Percentiles rank a stretch among this genome's conserved stretches.
Conservation (phyloP, 2,797 vertebrate species). For the Hoplostethus mediterraneus region DNA sequence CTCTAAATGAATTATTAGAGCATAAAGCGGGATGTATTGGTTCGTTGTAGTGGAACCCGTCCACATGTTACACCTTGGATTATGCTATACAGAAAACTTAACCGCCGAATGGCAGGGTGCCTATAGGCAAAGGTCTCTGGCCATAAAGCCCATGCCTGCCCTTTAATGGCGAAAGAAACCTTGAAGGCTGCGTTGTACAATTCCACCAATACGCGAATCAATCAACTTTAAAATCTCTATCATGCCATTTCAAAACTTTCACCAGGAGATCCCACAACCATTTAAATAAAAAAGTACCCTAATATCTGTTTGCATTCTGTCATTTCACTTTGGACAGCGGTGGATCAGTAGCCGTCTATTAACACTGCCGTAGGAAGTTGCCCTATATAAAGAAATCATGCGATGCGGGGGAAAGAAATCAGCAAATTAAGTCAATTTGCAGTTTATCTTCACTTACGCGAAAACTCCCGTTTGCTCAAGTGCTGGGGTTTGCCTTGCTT, state of each 20-base stretch:
- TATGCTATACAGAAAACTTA: conserved; percentile 81
- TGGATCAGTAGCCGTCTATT: conserved; percentile 60
- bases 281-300: conserved; percentile 14
- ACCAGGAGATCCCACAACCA: not conserved
- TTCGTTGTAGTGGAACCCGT: not conserved
- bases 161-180: conserved; percentile 79
- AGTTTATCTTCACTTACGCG: conserved; percentile 92
- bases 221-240: conserved; percentile 34
- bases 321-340: conserved; percentile 70
- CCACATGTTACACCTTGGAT: conserved; percentile 79
- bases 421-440: conserved; percentile 39
- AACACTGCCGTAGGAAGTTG: conserved; percentile 61
- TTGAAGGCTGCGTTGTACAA: conserved; percentile 59
- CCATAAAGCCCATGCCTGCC: conserved; percentile 69
- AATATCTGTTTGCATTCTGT: conserved; percentile 27
- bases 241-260: conserved; percentile 54
- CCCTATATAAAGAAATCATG: conserved; percentile 23
- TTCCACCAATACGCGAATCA: conserved; percentile 24
- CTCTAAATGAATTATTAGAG: conserved; percentile 23
- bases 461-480: conserved; percentile 99
- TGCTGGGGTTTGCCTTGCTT: conserved; percentile 99
- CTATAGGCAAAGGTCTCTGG: conserved; percentile 72
- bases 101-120: conserved; percentile 50
- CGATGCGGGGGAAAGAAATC: conserved; percentile 30
- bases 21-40: not conserved